Percentiles rank a stretch among this genome's conserved stretches.
Evolutionary conservation across 2,797 vertebrate genomes (phyloP).

Genomic region (Bradypodion pumilum): DNA sequence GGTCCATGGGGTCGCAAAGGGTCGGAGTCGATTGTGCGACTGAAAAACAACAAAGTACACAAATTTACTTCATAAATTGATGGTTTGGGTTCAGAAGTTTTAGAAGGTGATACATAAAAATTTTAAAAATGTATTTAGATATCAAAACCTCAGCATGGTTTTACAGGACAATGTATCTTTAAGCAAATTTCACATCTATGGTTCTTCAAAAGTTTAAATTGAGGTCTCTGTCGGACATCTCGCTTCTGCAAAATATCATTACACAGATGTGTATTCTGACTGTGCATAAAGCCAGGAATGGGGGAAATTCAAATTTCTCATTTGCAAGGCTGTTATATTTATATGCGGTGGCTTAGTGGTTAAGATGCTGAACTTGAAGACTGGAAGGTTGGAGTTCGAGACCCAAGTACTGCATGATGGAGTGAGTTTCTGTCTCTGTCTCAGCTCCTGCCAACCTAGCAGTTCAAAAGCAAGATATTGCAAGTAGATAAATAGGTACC

Average conservation of each 20-base stretch:
- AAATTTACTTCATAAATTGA: too few species aligned
- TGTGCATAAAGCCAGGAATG: neutral
- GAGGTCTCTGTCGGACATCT: slow-evolving; percentile 13
- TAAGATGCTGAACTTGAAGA: too few species aligned
- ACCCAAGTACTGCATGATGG: too few species aligned
- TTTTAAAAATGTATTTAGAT: slow-evolving; percentile 21
- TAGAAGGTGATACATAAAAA: slow-evolving; percentile 11
- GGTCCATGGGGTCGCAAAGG: too few species aligned
- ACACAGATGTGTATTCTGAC: neutral
- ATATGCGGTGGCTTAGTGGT: too few species aligned
- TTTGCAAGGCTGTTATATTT: slow-evolving; percentile 26
- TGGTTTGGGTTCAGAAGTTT: slow-evolving; percentile 31
- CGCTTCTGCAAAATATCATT: slow-evolving; percentile 33
- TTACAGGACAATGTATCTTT: slow-evolving; percentile 31
- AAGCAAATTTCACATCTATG: slow-evolving; percentile 24
- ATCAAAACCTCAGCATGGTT: slow-evolving; percentile 10
- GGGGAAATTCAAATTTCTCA: neutral
- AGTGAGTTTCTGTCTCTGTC: too few species aligned
- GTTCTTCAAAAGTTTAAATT: slow-evolving; percentile 33
- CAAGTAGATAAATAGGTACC: too few species aligned
- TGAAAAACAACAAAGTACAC: too few species aligned
- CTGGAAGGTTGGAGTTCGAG: too few species aligned
- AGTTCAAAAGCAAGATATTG: too few species aligned
- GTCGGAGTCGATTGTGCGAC: too few species aligned
- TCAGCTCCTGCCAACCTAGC: too few species aligned